phyloP scores from a whole-genome alignment of 2,888 invertebrate genomes.

The Hydropsyche betteni region DNA sequence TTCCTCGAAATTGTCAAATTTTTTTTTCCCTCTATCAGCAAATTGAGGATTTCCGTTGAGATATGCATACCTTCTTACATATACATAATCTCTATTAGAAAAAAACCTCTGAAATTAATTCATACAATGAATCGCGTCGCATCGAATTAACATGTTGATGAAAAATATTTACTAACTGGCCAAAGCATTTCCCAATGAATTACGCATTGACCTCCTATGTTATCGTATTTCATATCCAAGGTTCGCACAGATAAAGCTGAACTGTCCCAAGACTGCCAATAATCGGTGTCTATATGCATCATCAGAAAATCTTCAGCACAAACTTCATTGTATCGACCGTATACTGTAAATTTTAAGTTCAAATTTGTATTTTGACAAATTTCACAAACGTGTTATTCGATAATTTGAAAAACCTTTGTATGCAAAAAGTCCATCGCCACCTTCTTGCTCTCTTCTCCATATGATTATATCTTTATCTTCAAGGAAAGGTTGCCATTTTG shows the following conservation, averaged over 20 bases:
- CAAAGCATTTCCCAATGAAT: constrained; percentile 91
- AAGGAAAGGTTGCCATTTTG: constrained; percentile 81
- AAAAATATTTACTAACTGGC: constrained; percentile 71
- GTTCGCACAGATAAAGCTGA: constrained; percentile 78
- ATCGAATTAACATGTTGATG: too few relatives aligned
- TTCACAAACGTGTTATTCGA: neutral
- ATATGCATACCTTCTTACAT: constrained; percentile 71
- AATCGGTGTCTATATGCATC: constrained; percentile 82
- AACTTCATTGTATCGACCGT: constrained; percentile 82
- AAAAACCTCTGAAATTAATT: constrained; percentile 73
- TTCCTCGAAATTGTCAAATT: neutral
- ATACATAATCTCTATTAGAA: constrained; percentile 87
- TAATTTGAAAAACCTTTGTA: constrained; percentile 70
- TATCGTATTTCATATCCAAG: constrained; percentile 63
- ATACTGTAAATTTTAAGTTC: constrained; percentile 65
- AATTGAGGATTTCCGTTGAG: constrained; percentile 20
- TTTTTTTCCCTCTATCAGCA: neutral
- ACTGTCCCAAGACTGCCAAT: constrained; percentile 82
- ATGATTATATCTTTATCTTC: constrained; percentile 82
- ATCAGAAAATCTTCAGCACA: constrained; percentile 81
- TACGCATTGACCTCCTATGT: constrained; percentile 72
- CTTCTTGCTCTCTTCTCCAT: constrained; percentile 78
- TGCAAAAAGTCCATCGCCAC: constrained; percentile 73
- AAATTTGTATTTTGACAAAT: neutral
- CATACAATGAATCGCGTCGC: neutral